Conservation (phyloP, 2,888 invertebrate genomes). For the Geophilus truncorum region DNA sequence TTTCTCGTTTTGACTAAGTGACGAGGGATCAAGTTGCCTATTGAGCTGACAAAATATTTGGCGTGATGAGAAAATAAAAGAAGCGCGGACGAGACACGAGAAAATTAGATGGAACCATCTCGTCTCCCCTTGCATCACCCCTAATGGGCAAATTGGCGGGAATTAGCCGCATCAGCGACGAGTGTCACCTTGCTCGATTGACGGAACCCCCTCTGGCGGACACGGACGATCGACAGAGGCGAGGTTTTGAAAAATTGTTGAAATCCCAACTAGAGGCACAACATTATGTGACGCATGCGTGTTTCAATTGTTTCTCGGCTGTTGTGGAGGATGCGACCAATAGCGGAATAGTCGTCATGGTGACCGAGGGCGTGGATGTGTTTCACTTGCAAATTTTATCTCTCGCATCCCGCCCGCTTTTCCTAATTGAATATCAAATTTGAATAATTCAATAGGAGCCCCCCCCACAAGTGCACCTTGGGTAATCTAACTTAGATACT, state of each 20-base stretch:
- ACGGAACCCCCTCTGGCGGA: slow-evolving; percentile 16
- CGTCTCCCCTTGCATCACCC: not conserved
- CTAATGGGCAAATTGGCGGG: slow-evolving; percentile 31
- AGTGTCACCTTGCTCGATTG: slow-evolving; percentile 31
- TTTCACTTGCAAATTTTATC: slow-evolving; percentile 24
- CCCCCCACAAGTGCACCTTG: not conserved
- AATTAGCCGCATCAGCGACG: slow-evolving; percentile 32
- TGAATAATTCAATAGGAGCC: slow-evolving; percentile 9
- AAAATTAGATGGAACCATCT: slow-evolving; percentile 9
- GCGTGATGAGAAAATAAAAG: slow-evolving; percentile 25
- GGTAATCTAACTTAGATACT: not conserved
- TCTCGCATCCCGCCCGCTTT: not conserved
- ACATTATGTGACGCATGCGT: slow-evolving; percentile 13
- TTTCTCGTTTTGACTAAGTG: slow-evolving; percentile 25
- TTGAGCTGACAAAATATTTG: slow-evolving; percentile 25
- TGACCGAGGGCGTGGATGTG: not conserved
- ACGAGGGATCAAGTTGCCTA: slow-evolving; percentile 25
- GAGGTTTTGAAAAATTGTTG: slow-evolving; percentile 1
- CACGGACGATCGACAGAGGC: slow-evolving; percentile 5
- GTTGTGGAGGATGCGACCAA: not conserved
- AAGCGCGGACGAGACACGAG: slow-evolving; percentile 7
- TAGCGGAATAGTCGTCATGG: not conserved
- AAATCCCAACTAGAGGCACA: not conserved
- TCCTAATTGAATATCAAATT: slow-evolving; percentile 21
- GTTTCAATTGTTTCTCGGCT: not conserved